Evolutionary conservation across 2,113 vertebrate genomes (phyloP).

Genomic region (Actenoides hombroni): DNA sequence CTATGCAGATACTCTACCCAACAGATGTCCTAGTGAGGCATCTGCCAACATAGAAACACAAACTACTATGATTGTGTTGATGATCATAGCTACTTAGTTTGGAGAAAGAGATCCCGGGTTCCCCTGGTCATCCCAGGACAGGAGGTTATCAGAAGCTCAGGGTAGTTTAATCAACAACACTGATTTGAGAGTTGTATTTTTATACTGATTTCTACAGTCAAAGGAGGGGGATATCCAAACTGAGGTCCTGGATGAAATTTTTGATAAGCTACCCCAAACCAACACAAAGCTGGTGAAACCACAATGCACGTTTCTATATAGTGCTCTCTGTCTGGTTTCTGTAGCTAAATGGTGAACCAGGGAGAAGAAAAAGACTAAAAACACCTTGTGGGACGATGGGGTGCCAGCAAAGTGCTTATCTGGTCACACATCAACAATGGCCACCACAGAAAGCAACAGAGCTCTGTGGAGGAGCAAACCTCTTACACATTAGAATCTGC

Average conservation of each 20-base stretch:
- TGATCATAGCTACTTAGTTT: neutral
- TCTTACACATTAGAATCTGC: neutral
- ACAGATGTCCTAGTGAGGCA: neutral
- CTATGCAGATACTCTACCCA: neutral
- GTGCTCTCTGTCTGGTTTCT: neutral
- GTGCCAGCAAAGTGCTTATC: too few species aligned
- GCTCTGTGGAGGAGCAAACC: neutral
- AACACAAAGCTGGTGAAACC: neutral
- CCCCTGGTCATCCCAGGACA: neutral
- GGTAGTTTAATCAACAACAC: neutral
- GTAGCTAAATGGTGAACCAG: neutral
- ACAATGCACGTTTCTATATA: neutral
- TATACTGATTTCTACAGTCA: neutral
- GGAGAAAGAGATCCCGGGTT: neutral
- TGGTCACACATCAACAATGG: neutral
- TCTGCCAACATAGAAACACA: neutral
- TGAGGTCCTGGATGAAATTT: neutral
- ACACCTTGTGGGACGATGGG: neutral
- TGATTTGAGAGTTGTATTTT: neutral
- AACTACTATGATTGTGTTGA: neutral
- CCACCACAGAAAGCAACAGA: neutral
- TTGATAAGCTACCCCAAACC: neutral
- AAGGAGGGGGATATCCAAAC: neutral
- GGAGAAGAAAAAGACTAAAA: neutral
- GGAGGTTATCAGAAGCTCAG: neutral